Base-by-base conservation (phyloP, 2,797 vertebrate species). In the Decapterus maruadsi region DNA sequence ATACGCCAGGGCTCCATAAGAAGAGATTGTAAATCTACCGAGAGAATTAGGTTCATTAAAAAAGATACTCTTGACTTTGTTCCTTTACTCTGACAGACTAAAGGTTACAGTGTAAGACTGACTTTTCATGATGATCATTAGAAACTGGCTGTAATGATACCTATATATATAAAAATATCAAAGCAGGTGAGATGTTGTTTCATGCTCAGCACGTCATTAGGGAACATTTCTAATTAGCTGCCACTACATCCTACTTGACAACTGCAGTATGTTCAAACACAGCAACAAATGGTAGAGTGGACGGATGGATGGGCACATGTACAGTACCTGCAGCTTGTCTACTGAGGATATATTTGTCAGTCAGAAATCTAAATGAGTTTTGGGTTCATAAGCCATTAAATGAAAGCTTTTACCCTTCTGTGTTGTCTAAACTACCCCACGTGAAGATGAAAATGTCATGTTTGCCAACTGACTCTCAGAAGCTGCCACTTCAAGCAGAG, bases 401-500 rank as follows among this genome's bases (percentile, higher is more conserved):
- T 65, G 20, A 78, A 62, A 67, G 53, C 63, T 45, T 7, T 77
- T n/a, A 19, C 29, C 29, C 73, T 10, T 20, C 26, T 26, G 34
- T 14, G 31, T 26, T 74, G 75, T 69, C 55, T 56, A 50, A 77
- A 79, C 65, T 29, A 48, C 10, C 53, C 38, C 26, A 48, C 58
- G 51, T 31, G 12, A 43, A 64, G 59, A 80, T 55, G 56, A 83
- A 80, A 78, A 80, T 77, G 73, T 61, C 19, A 67, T 38, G 61
- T 87, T 87, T 80, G 72, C 67, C 68, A 57, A 75, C 42, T 26
- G 76, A 79, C 59, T 81, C 66, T 85, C 54, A 77, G 20, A 75
- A 59, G 77, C 63, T 45, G 57, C 63, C 36, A 68, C 22, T 73
- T 85, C 70, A 71, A 61, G 61, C 71, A 34, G 63, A 58, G 22